Evolutionary conservation across 2,797 vertebrate genomes (phyloP).

Genomic region (Arctocebus calabarensis): DNA sequence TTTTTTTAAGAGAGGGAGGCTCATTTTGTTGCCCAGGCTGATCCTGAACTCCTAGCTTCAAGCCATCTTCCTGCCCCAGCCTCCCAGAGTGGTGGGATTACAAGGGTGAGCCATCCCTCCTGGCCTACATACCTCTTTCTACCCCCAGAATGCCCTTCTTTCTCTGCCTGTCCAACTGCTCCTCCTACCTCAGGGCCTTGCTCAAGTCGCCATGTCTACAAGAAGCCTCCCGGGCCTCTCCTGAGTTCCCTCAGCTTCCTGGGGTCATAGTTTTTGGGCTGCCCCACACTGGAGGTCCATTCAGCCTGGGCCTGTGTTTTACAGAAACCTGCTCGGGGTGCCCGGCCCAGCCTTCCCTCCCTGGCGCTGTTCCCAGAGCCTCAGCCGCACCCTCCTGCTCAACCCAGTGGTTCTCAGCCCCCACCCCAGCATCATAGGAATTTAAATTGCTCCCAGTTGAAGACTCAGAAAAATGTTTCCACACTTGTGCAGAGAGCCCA

Average conservation of each 20-base stretch:
- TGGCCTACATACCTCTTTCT: background rate
- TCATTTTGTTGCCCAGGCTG: background rate
- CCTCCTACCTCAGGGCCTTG: background rate
- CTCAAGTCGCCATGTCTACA: background rate
- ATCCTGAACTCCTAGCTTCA: background rate
- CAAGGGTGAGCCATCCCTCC: background rate
- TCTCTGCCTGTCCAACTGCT: background rate
- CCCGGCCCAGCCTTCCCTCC: background rate
- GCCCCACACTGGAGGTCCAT: background rate
- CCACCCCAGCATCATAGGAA: slow-evolving; percentile 26
- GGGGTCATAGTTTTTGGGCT: accelerated
- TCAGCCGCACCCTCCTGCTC: slow-evolving; percentile 8
- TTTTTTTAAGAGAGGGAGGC: background rate
- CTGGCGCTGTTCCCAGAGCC: background rate
- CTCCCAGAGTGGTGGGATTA: background rate
- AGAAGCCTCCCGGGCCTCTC: background rate
- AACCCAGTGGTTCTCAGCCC: background rate
- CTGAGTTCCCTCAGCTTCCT: background rate
- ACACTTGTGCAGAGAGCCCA: background rate
- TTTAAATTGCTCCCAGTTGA: slow-evolving; percentile 37
- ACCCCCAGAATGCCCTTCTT: too few relatives aligned
- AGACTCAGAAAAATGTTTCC: slow-evolving; percentile 60
- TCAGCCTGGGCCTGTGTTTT: background rate
- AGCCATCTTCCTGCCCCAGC: background rate
- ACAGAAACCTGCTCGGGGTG: background rate